phyloP scores from a whole-genome alignment of 2,113 vertebrate species.

The Sporophila hypoxantha region DNA sequence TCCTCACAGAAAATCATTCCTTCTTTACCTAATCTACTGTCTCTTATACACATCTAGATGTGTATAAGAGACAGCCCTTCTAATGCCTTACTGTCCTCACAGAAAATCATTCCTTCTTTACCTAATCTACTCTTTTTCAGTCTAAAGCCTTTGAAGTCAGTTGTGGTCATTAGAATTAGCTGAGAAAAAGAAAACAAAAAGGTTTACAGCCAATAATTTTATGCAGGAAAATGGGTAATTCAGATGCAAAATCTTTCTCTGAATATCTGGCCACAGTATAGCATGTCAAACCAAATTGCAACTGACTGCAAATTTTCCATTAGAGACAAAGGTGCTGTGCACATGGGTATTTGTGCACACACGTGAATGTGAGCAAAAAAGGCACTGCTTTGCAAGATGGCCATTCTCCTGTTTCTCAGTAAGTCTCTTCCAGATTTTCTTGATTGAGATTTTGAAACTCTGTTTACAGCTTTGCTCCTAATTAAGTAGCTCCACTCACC shows the following conservation, averaged over 20 bases:
- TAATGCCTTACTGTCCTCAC: not conserved
- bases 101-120: not conserved
- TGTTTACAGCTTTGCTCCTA: not conserved
- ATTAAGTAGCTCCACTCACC: not conserved
- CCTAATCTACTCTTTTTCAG: not conserved
- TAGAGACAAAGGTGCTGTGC: not conserved
- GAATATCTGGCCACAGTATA: not conserved
- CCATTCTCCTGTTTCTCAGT: not conserved
- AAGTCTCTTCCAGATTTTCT: not conserved
- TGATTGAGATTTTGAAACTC: not conserved
- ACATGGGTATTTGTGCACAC: accelerated
- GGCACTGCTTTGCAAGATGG: not conserved
- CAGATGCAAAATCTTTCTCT: not conserved
- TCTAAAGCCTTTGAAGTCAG: not conserved
- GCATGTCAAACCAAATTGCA: not conserved
- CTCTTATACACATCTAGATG: too few relatives aligned
- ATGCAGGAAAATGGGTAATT: not conserved
- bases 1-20: not conserved
- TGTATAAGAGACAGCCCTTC: too few relatives aligned
- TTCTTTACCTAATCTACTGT: not conserved
- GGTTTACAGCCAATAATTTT: not conserved
- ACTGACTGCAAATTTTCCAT: not conserved
- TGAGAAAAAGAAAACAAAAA: not conserved
- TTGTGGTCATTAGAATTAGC: not conserved
- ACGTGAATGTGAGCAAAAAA: accelerated